Conservation (phyloP, 2,797 vertebrate genomes). For the Masticophis lateralis region DNA sequence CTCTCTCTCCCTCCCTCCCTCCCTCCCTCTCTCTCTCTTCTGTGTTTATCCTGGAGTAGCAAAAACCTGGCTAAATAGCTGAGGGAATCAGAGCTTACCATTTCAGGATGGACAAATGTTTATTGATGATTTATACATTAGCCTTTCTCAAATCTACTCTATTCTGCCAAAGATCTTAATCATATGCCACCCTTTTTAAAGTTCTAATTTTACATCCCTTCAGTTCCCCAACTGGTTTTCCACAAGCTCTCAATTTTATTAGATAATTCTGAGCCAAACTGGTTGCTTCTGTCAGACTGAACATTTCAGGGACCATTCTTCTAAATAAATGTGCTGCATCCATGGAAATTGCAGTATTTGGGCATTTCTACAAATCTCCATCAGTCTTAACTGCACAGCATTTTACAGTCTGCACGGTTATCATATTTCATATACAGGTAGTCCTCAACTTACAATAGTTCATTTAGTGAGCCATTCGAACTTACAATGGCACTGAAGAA, state of each 20-base stretch:
- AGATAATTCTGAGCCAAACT: not conserved
- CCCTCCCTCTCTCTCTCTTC: not conserved
- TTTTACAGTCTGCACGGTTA: not conserved
- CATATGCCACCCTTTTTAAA: not conserved
- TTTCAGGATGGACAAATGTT: not conserved
- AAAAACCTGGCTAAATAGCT: constrained; percentile 2
- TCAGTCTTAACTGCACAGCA: not conserved
- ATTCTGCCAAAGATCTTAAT: not conserved
- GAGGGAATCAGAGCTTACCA: not conserved
- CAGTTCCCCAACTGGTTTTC: not conserved
- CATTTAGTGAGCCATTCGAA: no score
- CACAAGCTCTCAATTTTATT: not conserved
- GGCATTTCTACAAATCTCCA: not conserved
- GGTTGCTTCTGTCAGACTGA: not conserved
- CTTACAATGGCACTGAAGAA: no score
- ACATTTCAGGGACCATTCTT: not conserved
- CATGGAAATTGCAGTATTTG: not conserved
- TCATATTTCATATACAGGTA: not conserved
- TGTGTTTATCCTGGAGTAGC: not conserved
- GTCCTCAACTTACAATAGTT: no score
- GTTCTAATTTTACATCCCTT: not conserved
- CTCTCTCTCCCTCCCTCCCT: no score
- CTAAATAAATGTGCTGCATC: not conserved
- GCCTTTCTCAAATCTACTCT: not conserved
- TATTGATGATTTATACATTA: not conserved